Conservation (phyloP, 35 echinoderm and acorn worm genomes). For the Nesometra sesokonis region DNA sequence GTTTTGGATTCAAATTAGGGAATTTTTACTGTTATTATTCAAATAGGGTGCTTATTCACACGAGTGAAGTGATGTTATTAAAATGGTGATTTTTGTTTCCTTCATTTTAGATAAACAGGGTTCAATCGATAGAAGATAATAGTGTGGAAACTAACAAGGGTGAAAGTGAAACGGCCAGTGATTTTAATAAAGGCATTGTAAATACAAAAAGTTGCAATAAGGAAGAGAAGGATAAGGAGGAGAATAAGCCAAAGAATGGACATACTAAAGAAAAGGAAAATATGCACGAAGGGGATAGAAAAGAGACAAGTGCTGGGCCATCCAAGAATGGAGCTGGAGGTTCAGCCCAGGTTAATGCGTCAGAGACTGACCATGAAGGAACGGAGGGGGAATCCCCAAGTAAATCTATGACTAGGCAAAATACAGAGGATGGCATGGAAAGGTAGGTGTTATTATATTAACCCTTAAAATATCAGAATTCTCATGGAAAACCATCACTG, state of each 20-base stretch:
- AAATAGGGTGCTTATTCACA: no score
- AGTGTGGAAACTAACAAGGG: not conserved
- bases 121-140: not conserved
- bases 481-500: no score
- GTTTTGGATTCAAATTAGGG: no score
- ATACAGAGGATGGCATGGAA: conserved; percentile 82
- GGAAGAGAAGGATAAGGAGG: not conserved
- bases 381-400: not conserved
- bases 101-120: not conserved
- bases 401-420: not conserved
- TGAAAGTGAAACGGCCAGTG: not conserved
- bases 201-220: not conserved
- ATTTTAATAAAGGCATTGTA: not conserved
- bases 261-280: not conserved
- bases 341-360: not conserved
- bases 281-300: not conserved
- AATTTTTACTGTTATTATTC: no score
- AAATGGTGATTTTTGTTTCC: no score
- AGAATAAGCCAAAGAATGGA: not conserved
- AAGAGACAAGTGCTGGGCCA: not conserved
- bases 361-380: not conserved
- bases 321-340: not conserved
- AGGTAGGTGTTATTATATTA: no score
- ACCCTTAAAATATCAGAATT: no score
- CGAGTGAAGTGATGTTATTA: no score